Evolutionary conservation across 2,113 vertebrate species (phyloP), one percentile per base, ranked within the genome.

Genomic region (Semnopithecus entellus): DNA sequence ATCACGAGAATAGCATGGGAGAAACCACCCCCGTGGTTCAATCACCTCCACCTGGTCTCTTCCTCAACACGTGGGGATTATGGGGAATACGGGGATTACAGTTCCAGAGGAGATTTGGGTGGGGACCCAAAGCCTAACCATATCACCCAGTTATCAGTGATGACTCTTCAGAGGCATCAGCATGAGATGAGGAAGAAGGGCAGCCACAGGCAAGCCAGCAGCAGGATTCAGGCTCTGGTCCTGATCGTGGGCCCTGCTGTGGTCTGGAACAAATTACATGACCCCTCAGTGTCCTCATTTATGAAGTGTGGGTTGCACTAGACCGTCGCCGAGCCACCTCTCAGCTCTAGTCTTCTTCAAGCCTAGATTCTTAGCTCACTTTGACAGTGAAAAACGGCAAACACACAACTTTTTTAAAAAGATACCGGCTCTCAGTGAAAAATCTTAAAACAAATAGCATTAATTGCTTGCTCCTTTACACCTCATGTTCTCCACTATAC

Each of bases 381-480:
- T 35, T 78, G 73, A 91, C 73, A 57, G 27, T 45, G 61, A 70
- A 95, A 88, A 75, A 55, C 30, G 8, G 91, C 38, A 59, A 84
- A 57, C 57, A 55, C 9, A 76, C 86, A 84, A 88, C 66, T 96
- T 95, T 80, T 86, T 92, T 84, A 87, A 97, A 50, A 97, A 45
- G 6, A 59, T 23, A 73, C 11, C 22, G 30, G 48, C 30, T 89
- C 16, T 16, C 40, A 93, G n/a, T 95, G 95, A 98, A 98, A 98
- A 97, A 89, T 79, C 93, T 88, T 96, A 97, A 82, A 94, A 86
- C 66, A 91, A 68, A 98, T 52, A 91, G 27, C 59, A 82, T 61
- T 88, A 85, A 70, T 78, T 90, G 20, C 12, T 80, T 72, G 52
- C 2, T 86, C 82, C 50, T 94, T 96, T 85, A 84, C 73, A 90